Base-by-base conservation (phyloP, 2,113 vertebrate species). In the Albula goreensis region DNA sequence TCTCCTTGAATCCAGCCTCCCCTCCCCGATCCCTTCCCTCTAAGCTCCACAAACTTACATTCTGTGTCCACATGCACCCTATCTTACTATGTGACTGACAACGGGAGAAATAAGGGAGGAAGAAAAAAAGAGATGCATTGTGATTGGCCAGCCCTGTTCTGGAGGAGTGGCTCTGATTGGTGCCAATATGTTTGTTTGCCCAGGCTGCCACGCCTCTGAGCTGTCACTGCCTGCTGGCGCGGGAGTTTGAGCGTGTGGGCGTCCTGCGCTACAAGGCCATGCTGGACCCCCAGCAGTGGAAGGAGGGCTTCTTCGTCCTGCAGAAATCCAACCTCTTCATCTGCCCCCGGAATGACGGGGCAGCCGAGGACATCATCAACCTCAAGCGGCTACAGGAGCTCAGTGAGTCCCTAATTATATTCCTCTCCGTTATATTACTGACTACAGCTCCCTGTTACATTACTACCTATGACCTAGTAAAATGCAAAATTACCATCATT, bases 301-400 rank as follows among this genome's bases (percentile, higher is more conserved):
- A 97, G 92, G 94, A 95, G 79, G 98, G 96, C 50, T 98, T 96
- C 84, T 99, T 98, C 90, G 95, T 99, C 87, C 95, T 99, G 88
- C 98, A 98, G 93, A 99, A 98, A 91, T 96, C 96, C 66, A 99
- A 98, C 88, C 97, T 99, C 48, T 99, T 98, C 93, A 95, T 99
- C 90, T 99, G 98, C 84, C 97, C 98, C 0, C 83, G 92, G 0
- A 94, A 87, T 0, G 94, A 95, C 1, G 95, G 95, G 0, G 96
- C 96, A 0, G 96, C 97, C 0, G 98, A 99, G 90, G 98, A 99
- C 92, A 99, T 97, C 90, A 96, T 99, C 89, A 98, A 99, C 93
- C 96, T 99, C 19, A 97, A 97, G 83, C 94, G 97, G 31, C 96
- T 99, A 5, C 98, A 99, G 91, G 98, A 99, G 90, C 97, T 99